phyloP scores from a whole-genome alignment of 2,113 vertebrate genomes.

The Hypomesus transpacificus region DNA sequence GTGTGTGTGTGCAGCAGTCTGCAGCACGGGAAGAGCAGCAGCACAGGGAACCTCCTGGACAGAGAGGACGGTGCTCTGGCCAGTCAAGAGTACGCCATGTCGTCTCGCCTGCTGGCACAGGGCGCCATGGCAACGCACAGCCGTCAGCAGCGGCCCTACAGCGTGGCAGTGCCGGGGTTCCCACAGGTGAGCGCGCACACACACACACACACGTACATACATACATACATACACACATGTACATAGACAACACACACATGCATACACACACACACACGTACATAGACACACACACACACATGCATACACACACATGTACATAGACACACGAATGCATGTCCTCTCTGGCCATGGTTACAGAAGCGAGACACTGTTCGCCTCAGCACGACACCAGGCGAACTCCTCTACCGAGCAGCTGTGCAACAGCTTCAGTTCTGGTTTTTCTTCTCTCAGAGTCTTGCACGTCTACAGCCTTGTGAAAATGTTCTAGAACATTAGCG shows the following conservation, averaged over 20 bases:
- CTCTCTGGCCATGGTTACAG: background rate
- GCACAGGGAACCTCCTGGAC: constrained; percentile 93
- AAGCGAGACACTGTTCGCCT: no score
- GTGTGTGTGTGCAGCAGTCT: constrained; percentile 66
- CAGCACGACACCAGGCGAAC: background rate
- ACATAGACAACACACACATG: background rate
- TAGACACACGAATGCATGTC: background rate
- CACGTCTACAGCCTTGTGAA: constrained; percentile 3
- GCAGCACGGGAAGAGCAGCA: constrained; percentile 91
- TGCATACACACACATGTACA: constrained; percentile 4
- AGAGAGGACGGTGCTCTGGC: constrained; percentile 80
- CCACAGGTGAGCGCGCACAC: constrained; percentile 77
- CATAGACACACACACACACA: background rate
- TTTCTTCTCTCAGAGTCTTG: background rate
- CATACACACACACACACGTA: background rate
- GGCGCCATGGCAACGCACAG: constrained; percentile 71
- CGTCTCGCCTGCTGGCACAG: constrained; percentile 75
- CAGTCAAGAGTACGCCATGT: constrained; percentile 76
- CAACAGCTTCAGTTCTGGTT: background rate
- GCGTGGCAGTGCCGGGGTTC: constrained; percentile 82
- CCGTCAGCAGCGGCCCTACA: constrained; percentile 88
- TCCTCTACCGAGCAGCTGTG: background rate
- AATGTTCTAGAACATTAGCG: constrained; percentile 28
- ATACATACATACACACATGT: background rate
- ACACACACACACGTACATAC: constrained; percentile 2